Percentiles rank a stretch among this genome's conserved stretches.
Evolutionary conservation across 2,797 vertebrate species (phyloP).

Genomic region (Fringilla coelebs): DNA sequence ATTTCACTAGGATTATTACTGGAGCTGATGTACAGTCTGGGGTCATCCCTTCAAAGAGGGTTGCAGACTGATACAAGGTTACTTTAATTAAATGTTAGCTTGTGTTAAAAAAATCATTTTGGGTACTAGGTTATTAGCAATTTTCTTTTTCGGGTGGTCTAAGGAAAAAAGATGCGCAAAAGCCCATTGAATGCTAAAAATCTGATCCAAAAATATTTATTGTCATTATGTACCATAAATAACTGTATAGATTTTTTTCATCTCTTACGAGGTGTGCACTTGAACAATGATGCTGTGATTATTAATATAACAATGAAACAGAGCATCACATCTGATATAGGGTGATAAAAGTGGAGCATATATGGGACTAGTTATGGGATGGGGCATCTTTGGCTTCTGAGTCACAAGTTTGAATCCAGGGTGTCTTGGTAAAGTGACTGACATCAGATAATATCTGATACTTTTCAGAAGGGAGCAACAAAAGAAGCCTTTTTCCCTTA

Average conservation of each 20-base stretch:
- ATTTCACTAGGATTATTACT: constrained; percentile 27
- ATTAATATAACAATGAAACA: background rate
- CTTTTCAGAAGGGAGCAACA: background rate
- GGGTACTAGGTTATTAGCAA: background rate
- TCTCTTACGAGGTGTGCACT: background rate
- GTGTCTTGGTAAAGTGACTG: background rate
- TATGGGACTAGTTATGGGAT: background rate
- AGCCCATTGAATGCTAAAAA: background rate
- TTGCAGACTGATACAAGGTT: background rate
- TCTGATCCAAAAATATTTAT: background rate
- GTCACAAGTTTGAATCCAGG: background rate
- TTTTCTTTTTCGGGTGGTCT: background rate
- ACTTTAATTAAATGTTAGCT: constrained; percentile 29
- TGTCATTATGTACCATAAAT: background rate
- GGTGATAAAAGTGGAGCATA: background rate
- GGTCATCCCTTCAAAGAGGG: constrained; percentile 13
- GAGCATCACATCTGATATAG: background rate
- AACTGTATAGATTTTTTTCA: background rate
- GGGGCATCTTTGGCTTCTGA: background rate
- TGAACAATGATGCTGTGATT: background rate
- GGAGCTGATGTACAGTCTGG: background rate
- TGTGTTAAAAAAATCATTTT: background rate
- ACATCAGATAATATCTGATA: background rate
- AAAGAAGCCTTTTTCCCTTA: background rate
- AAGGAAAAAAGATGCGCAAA: background rate